Conservation (phyloP, 2,113 vertebrate genomes). For the Struthidea cinerea region DNA sequence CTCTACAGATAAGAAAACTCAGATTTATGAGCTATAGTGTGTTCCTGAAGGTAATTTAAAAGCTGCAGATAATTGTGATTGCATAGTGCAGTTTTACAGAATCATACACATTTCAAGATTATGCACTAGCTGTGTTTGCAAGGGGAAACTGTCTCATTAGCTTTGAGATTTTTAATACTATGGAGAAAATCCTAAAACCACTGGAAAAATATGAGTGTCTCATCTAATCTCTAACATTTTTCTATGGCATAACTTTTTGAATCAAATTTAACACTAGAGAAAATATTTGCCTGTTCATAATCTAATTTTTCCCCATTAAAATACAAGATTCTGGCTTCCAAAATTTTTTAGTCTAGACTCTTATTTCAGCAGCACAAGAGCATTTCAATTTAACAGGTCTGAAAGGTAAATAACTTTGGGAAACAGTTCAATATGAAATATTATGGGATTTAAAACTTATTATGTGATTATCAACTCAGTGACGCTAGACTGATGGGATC, state of each 20-base stretch:
- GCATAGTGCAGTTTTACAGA: neutral
- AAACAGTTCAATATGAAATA: neutral
- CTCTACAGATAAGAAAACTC: neutral
- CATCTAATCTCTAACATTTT: neutral
- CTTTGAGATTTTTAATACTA: constrained; percentile 44
- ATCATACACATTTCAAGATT: neutral
- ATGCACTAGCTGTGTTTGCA: constrained; percentile 20
- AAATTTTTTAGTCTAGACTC: neutral
- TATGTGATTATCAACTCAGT: neutral
- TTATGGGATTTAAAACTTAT: constrained; percentile 4
- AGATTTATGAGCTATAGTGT: neutral
- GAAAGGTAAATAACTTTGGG: neutral
- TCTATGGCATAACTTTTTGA: neutral
- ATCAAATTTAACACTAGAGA: neutral
- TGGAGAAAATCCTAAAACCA: constrained; percentile 20
- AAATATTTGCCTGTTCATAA: neutral
- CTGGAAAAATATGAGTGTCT: neutral
- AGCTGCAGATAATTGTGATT: constrained; percentile 8
- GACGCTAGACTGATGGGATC: neutral
- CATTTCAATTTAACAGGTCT: neutral
- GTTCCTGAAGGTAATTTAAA: constrained; percentile 21
- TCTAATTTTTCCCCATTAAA: neutral
- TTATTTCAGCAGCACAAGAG: neutral
- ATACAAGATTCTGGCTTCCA: neutral
- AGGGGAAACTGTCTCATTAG: constrained; percentile 35